Evolutionary conservation across 2,888 invertebrate genomes (phyloP).

Genomic region (Dicyrtomina minuta): DNA sequence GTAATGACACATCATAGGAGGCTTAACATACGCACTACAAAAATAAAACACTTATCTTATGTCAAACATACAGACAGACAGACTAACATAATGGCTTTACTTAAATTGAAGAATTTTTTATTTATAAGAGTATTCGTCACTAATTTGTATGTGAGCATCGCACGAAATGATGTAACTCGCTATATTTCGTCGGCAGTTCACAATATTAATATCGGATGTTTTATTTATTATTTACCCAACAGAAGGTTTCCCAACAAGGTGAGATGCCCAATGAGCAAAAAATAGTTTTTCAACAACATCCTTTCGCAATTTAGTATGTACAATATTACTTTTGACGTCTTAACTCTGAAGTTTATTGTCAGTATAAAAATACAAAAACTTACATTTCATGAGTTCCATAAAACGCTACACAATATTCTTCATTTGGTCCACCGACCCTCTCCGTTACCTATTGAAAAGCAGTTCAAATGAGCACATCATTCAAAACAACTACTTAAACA

Average conservation of each 20-base stretch:
- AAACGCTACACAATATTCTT: conserved; percentile 22
- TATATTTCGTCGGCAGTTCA: conserved; percentile 12
- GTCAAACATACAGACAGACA: no score
- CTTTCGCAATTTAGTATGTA: no score
- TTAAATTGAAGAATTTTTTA: no score
- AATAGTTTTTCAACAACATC: no score
- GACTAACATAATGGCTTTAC: no score
- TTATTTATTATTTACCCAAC: not conserved
- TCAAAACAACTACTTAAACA: no score
- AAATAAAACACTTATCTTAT: no score
- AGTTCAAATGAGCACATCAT: no score
- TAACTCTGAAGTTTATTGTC: no score
- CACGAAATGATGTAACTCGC: conserved; percentile 4
- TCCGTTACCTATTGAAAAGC: conserved; percentile 19
- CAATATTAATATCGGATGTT: conserved; percentile 2
- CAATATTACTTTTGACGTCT: no score
- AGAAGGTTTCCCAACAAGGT: not conserved
- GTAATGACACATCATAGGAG: conserved; percentile 3
- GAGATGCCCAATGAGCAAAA: not conserved
- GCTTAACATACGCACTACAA: conserved; percentile 16
- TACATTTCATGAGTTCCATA: conserved; percentile 33
- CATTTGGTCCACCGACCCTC: not conserved
- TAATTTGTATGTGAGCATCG: conserved; percentile 7
- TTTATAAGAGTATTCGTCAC: no score
- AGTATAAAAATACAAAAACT: not conserved